phyloP scores from a whole-genome alignment of 2,113 vertebrate genomes.

The Rutilus rutilus region DNA sequence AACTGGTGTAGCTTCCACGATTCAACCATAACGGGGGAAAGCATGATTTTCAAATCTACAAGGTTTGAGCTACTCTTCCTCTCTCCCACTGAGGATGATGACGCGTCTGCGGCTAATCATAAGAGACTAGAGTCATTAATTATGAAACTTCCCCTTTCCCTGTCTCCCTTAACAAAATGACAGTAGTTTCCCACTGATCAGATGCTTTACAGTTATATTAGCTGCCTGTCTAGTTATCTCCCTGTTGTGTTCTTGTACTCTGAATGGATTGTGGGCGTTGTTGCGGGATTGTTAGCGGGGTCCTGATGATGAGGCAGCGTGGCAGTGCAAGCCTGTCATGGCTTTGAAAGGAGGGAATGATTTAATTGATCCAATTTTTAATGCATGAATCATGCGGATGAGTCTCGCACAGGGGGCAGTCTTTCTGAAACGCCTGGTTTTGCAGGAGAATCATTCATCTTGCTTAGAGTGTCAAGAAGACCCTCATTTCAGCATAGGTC shows the following conservation, averaged over 20 bases:
- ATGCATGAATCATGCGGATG: constrained; percentile 28
- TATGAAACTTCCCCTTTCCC: constrained; percentile 34
- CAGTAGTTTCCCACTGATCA: constrained; percentile 35
- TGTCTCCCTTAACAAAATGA: constrained; percentile 45
- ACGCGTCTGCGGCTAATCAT: constrained; percentile 59
- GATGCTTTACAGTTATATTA: constrained; percentile 7
- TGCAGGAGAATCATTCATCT: constrained; percentile 10
- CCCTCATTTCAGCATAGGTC: constrained; percentile 12
- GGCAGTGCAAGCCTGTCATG: background rate
- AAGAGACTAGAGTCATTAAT: constrained; percentile 59
- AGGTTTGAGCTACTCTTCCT: constrained; percentile 36
- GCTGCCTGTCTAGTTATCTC: constrained; percentile 19
- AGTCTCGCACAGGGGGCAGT: background rate
- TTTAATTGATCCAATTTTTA: constrained; percentile 18
- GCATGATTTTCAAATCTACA: too few relatives aligned
- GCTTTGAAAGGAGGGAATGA: constrained; percentile 23
- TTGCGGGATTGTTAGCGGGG: constrained; percentile 19
- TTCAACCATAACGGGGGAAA: too few relatives aligned
- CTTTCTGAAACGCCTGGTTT: background rate
- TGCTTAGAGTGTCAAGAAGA: background rate
- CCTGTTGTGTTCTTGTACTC: constrained; percentile 6
- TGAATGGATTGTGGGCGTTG: constrained; percentile 16
- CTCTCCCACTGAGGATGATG: constrained; percentile 29
- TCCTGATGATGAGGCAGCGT: constrained; percentile 12
- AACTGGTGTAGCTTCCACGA: too few relatives aligned